Conservation (phyloP, 2,113 vertebrate species). For the Pelobates fuscus region DNA sequence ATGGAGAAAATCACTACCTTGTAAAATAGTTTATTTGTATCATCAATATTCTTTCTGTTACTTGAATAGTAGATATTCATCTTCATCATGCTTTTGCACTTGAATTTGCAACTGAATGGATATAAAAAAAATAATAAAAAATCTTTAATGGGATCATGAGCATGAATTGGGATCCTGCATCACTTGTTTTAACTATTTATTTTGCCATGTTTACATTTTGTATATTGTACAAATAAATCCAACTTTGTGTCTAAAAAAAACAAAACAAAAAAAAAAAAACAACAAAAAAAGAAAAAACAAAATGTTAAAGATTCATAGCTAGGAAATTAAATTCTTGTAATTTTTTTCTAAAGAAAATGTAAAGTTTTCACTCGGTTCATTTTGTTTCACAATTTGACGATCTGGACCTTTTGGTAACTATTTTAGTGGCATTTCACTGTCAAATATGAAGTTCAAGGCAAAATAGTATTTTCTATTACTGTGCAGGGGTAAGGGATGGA, state of each 20-base stretch:
- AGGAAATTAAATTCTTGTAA: slow-evolving; percentile 82
- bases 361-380: slow-evolving; percentile 85
- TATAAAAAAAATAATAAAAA: slow-evolving; percentile 71
- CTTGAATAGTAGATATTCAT: slow-evolving; percentile 94
- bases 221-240: slow-evolving; percentile 94
- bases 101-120: slow-evolving; percentile 89
- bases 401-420: slow-evolving; percentile 83
- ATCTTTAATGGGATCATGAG: slow-evolving; percentile 90
- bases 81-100: slow-evolving; percentile 92
- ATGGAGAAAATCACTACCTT: slow-evolving; percentile 92
- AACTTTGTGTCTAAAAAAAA: slow-evolving; percentile 86
- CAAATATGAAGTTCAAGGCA: slow-evolving; percentile 83
- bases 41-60: slow-evolving; percentile 96
- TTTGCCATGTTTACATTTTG: slow-evolving; percentile 98
- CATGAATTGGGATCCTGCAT: slow-evolving; percentile 88
- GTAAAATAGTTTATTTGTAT: slow-evolving; percentile 97
- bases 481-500: slow-evolving; percentile 83
- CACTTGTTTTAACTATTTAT: slow-evolving; percentile 97
- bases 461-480: slow-evolving; percentile 89
- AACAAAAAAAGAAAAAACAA: too few relatives aligned
- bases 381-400: slow-evolving; percentile 87
- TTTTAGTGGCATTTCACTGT: slow-evolving; percentile 85
- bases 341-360: slow-evolving; percentile 83
- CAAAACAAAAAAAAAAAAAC: slow-evolving; percentile 51
- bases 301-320: slow-evolving; percentile 78